Conservation (phyloP, 2,113 vertebrate genomes). For the Bos indicus region DNA sequence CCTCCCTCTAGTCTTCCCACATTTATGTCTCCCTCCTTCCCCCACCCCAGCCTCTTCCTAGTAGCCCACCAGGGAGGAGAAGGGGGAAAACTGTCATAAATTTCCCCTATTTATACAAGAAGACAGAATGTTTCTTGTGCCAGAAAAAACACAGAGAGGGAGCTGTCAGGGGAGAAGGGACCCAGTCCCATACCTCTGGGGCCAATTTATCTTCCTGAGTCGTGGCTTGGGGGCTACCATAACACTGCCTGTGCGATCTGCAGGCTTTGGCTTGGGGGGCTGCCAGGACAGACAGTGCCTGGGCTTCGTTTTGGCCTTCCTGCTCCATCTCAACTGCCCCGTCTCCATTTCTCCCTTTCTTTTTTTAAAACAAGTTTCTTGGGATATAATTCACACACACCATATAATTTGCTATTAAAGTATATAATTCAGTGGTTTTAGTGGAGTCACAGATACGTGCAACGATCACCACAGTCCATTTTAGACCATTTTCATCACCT, state of each 20-base stretch:
- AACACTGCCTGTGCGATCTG: background rate
- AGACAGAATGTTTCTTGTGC: constrained; percentile 72
- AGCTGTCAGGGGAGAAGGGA: constrained; percentile 74
- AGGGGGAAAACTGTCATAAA: constrained; percentile 70
- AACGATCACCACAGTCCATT: background rate
- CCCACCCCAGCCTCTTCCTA: background rate
- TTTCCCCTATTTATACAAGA: constrained; percentile 76
- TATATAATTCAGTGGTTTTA: background rate
- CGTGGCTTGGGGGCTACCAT: background rate
- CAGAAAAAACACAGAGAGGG: constrained; percentile 69
- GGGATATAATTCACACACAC: background rate
- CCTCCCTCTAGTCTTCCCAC: background rate
- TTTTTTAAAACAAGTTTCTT: constrained; percentile 1
- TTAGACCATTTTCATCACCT: background rate
- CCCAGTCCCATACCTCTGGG: constrained; percentile 60
- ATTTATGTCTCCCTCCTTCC: constrained; percentile 7
- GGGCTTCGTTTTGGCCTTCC: constrained; percentile 26
- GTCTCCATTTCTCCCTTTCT: too few relatives aligned
- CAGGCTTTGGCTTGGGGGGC: constrained; percentile 27
- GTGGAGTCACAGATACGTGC: background rate
- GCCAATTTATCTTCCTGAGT: constrained; percentile 56
- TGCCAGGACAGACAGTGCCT: background rate
- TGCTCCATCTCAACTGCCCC: background rate
- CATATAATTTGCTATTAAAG: background rate
- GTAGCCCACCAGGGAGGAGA: constrained; percentile 59